Base-by-base conservation (phyloP, 2,888 invertebrate genomes). In the Melanostoma scalare region DNA sequence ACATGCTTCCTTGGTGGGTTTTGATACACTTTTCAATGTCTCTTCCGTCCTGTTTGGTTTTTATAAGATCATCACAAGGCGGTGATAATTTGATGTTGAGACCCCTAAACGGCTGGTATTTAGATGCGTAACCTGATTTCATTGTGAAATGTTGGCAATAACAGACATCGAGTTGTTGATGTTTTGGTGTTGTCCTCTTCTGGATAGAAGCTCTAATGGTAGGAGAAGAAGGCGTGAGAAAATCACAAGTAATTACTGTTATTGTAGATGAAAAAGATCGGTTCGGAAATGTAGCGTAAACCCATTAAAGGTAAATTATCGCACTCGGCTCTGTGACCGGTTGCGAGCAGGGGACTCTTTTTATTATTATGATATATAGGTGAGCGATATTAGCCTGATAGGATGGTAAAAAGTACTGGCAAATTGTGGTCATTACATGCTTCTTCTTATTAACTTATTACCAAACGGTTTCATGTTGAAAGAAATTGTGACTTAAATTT, bases 201-300 rank as follows among this genome's bases (percentile, higher is more conserved):
- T 67, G 35, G 8, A 67, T 30, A 44, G 33, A 2, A 38, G 3
- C n/a, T 44, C 8, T 4, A 46, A 55, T 30, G 65, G 36, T 6
- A 31, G 38, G n/a, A 50, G 31, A 20, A 31, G 35, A 56, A 63
- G 72, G 72, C 63, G 73, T 73, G 77, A 63, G 81, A 77, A 73
- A 76, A 56, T 35, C 60, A 30, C 69, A 46, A 44, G 35, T 77
- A 68, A 77, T 77, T 82, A 52, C 58, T 33, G 60, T 80, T 80
- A 55, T 72, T 80, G 52, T 68, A 44, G 50, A 55, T 72, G 50
- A 68, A 81, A 65, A 30, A 48, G 46, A 48, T 53, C 60, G 53
- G 46, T 46, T 46, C 60, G 53, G 8, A 71, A 80, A 81, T 72
- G 53, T 81, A 61, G 81, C 77, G 42, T 77, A 81, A 81, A 72